Evolutionary conservation across 1,140 invertebrate genomes (phyloP), one percentile per base, ranked within the genome.

Genomic region (Tetragnatha versicolor): DNA sequence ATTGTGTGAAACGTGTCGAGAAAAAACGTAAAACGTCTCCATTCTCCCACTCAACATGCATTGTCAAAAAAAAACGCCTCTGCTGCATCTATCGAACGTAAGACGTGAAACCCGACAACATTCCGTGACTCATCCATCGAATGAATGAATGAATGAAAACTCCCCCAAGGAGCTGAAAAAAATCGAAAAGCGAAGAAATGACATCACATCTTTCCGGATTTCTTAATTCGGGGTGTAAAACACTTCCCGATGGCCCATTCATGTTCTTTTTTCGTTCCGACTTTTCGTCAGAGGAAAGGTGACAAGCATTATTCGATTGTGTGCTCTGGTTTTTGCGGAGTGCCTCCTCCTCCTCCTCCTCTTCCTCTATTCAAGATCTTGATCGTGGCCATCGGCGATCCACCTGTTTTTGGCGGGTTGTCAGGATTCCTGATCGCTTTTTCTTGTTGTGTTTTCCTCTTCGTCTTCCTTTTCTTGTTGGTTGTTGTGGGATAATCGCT

Each of bases 71-170:
- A n/a, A n/a, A n/a, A n/a, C n/a, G n/a, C n/a, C n/a, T n/a, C n/a
- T n/a, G n/a, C n/a, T n/a, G n/a, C n/a, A n/a, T n/a, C n/a, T n/a
- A n/a, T n/a, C n/a, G n/a, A n/a, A n/a, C n/a, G n/a, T n/a, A n/a
- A n/a, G n/a, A n/a, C n/a, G n/a, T n/a, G n/a, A n/a, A n/a, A n/a
- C 53, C 53, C n/a, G 12, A n/a, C 29, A 31, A 58, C 53, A n/a
- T 58, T 31, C n/a, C n/a, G 12, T 58, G 53, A 58, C 27, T 58
- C 53, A 58, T 58, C 27, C 51, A 4, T n/a, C n/a, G n/a, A n/a
- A n/a, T n/a, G n/a, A n/a, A n/a, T n/a, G n/a, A n/a, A n/a, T n/a
- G n/a, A 27, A 3, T 27, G 29, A 20, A 53, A 53, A 53, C 12
- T 53, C 22, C 22, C 29, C 53, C 25, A 17, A 33, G 33, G 14